A percentile compares a stretch with the other conserved stretches of the same genome.
Conservation (phyloP, 2,797 vertebrate species). For the Gallinago nigripennis region DNA sequence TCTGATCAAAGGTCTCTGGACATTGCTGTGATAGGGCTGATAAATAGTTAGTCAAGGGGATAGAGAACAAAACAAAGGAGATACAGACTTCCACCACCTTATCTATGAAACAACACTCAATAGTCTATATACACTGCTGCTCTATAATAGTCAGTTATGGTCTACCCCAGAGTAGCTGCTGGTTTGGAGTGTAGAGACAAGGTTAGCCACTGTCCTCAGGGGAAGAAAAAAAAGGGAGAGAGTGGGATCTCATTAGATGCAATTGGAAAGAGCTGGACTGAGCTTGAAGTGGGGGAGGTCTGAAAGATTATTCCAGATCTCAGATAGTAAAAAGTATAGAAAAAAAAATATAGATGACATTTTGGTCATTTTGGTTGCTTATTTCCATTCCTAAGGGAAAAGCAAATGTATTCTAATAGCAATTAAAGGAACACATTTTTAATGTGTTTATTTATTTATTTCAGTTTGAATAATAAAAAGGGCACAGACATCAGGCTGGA, state of each 20-base stretch:
- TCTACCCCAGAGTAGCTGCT: neutral
- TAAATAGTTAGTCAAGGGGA: neutral
- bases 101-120: neutral
- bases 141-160: neutral
- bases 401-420: neutral
- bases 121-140: neutral
- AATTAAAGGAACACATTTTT: neutral
- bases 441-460: neutral
- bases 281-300: neutral
- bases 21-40: neutral
- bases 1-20: neutral
- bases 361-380: neutral
- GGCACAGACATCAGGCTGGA: neutral
- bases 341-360: neutral
- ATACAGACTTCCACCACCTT: fast-evolving
- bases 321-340: neutral
- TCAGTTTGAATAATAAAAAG: neutral
- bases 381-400: neutral
- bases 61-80: neutral
- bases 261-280: neutral
- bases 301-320: neutral
- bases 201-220: neutral
- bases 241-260: neutral
- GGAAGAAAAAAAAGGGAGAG: fast-evolving
- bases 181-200: neutral